A percentile compares a stretch with the other conserved stretches of the same genome.
These are phyloP conservation scores for Oreochromis spilurus DNA, from an alignment of 2,113 vertebrate species.

Conservation along the genomic window DNA sequence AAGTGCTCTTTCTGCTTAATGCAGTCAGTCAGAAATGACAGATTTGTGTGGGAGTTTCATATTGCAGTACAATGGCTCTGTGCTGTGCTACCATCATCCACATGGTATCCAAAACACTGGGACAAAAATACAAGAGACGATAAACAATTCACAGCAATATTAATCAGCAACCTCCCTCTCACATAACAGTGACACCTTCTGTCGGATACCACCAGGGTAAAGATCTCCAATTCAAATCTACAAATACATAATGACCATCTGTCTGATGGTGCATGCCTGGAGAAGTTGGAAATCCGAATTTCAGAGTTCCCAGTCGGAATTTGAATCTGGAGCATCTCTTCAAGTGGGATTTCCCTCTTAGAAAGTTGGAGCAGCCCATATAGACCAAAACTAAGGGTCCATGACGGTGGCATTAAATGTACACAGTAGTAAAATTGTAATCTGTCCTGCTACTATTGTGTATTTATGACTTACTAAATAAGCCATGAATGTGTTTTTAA, in stretches of 20 bases:
- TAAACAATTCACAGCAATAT: slow-evolving; percentile 26
- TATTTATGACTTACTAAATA: not conserved
- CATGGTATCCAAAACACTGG: not conserved
- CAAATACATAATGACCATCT: not conserved
- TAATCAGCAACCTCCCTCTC: slow-evolving; percentile 32
- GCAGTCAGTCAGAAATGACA: not conserved
- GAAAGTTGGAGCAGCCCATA: not conserved
- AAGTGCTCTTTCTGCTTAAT: slow-evolving; percentile 22
- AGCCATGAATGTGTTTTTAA: not conserved
- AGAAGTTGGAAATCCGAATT: not conserved
- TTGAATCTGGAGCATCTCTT: not conserved
- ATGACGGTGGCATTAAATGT: not conserved
- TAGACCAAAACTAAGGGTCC: not conserved
- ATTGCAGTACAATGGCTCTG: not conserved
- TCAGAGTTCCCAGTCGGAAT: not conserved
- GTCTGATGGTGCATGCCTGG: not conserved
- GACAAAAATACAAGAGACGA: slow-evolving; percentile 33
- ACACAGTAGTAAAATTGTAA: not conserved
- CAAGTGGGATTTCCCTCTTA: not conserved
- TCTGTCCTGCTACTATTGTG: not conserved
- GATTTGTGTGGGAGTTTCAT: slow-evolving; percentile 3
- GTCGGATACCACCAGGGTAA: not conserved
- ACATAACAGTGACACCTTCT: not conserved
- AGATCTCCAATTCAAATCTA: slow-evolving; percentile 3
- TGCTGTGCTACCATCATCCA: slow-evolving; percentile 5